Conservation (phyloP, 1,140 invertebrate species). For the Apolygus lucorum region DNA sequence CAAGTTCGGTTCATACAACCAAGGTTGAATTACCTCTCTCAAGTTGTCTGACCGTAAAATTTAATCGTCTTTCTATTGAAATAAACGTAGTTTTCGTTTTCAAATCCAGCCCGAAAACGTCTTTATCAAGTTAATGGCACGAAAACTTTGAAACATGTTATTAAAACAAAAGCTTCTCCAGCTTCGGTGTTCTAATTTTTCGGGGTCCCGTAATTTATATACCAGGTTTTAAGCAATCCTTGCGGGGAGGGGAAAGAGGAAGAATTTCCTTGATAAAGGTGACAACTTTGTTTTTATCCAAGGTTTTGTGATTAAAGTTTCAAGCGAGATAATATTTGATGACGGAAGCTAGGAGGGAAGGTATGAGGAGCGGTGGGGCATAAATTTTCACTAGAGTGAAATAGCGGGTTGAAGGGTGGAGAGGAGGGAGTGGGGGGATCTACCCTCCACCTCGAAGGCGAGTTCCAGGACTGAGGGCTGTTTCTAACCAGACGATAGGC, state of each 20-base stretch:
- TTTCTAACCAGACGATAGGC: slow-evolving; percentile 14
- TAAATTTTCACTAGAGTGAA: slow-evolving; percentile 19
- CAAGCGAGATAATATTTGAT: slow-evolving; percentile 27
- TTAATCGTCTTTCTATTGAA: too few species aligned
- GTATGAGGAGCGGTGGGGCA: slow-evolving; percentile 16
- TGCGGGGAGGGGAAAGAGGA: not conserved
- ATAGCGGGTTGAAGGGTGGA: not conserved
- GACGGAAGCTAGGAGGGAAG: slow-evolving; percentile 22
- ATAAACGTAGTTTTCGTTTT: too few species aligned
- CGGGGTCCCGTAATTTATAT: not conserved
- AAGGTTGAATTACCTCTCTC: too few species aligned
- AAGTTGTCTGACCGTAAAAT: too few species aligned
- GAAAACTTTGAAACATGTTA: not conserved
- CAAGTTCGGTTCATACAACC: too few species aligned
- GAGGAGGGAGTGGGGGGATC: not conserved
- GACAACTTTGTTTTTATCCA: slow-evolving; percentile 26
- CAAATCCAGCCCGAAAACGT: too few species aligned
- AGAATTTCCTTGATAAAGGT: slow-evolving; percentile 24
- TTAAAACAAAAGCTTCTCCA: not conserved
- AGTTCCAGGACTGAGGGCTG: not conserved
- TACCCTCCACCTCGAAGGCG: not conserved
- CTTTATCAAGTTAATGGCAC: too few species aligned
- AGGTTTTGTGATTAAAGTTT: slow-evolving; percentile 28
- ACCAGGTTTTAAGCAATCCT: not conserved
- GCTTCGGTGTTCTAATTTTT: too few species aligned